Evolutionary conservation across 2,797 vertebrate genomes (phyloP).

Genomic region (Macropodus opercularis): DNA sequence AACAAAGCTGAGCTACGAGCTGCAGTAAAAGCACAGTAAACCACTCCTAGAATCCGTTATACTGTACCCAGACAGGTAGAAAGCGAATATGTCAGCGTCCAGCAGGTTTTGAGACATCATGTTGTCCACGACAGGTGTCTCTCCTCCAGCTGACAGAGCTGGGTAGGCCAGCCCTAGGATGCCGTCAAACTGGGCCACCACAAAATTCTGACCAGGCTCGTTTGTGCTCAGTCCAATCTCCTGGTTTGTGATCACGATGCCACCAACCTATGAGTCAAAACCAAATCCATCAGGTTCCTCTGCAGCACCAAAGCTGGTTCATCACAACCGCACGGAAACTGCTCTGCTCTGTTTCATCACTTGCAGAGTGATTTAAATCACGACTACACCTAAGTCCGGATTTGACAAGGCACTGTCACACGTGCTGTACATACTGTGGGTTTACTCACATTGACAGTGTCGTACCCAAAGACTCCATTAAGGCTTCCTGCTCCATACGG

Average conservation of each 20-base stretch:
- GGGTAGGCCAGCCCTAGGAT: constrained; percentile 84
- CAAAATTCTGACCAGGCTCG: constrained; percentile 78
- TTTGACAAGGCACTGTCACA: no score
- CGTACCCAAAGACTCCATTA: constrained; percentile 72
- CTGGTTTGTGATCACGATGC: constrained; percentile 75
- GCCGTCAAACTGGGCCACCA: constrained; percentile 77
- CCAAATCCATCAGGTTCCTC: background rate
- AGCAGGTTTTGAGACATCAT: constrained; percentile 78
- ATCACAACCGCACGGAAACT: background rate
- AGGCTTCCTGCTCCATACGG: constrained; percentile 79
- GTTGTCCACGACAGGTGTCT: constrained; percentile 69
- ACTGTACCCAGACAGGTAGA: constrained; percentile 83
- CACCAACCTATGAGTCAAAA: constrained; percentile 72
- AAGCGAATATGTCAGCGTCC: constrained; percentile 75
- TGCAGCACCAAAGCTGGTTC: background rate
- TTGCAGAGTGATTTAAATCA: background rate
- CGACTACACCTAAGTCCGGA: no score
- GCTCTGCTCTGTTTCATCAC: background rate
- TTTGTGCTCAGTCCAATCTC: constrained; percentile 81
- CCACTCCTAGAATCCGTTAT: background rate
- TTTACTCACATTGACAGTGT: constrained; percentile 80
- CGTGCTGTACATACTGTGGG: no score
- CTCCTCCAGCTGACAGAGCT: constrained; percentile 61
- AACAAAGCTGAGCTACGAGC: background rate
- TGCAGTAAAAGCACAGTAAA: no score